Evolutionary conservation across 2,797 vertebrate genomes (phyloP), one percentile per base, ranked within the genome.

Genomic region (Crenuchus spilurus): DNA sequence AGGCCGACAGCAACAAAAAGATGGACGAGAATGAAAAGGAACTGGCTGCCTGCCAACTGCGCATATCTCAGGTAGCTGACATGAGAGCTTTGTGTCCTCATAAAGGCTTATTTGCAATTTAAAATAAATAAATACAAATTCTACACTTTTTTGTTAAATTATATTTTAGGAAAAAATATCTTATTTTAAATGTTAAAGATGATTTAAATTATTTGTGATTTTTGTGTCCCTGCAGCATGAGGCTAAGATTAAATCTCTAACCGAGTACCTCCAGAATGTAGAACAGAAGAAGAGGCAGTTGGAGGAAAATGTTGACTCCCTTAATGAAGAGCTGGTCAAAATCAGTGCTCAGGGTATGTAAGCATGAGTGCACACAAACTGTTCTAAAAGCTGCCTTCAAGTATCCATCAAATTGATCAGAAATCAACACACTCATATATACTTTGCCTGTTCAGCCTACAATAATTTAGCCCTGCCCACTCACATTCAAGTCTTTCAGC

Each of bases 21-120:
- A 92, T 95, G 90, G 94, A 95, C 74, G 94, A 95, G 84, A 95
- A 94, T 0, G 94, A 95, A 75, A 94, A 94, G 78, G 94, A 95
- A 46, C 77, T 95, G 66, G 93, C 94, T 76, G 93, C 94, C 1
- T 95, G 94, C 77, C 94, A 95, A 80, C 93, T 95, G 41, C 92
- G 91, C 14, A 92, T 95, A 83, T 95, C 94, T 37, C 94, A 95
- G 88, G 94, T 95, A 87, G 44, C 20, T 13, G 41, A 58, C 7
- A 4, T 10, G 2, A 62, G n/a, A 6, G 8, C 30, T 24, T 2
- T 28, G 7, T 4, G n/a, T 2, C 31, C 1, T 30, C 22, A 44
- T 20, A 22, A 8, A 4, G 10, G 6, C 2, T 8, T 9, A 30
- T 62, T 16, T 41, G 33, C 6, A 0, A 0, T 60, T 16, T n/a